Percentiles rank a stretch among this genome's conserved stretches.
Conservation (phyloP, 2,797 vertebrate genomes). For the Typhlichthys subterraneus region DNA sequence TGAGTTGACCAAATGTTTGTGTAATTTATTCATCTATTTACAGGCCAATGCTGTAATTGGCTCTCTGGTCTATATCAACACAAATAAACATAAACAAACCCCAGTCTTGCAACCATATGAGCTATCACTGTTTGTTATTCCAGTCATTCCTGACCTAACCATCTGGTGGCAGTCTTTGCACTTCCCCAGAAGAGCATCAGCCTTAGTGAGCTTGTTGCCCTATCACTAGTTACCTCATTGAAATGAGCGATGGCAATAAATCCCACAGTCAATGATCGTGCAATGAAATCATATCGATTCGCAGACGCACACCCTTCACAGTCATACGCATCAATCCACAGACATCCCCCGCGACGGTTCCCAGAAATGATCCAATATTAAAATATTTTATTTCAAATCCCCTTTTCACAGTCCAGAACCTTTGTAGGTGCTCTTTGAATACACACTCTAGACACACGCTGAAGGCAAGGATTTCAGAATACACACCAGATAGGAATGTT, state of each 20-base stretch:
- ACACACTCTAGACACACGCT: slow-evolving; percentile 27
- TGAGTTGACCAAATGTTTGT: slow-evolving; percentile 29
- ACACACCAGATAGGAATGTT: slow-evolving; percentile 58
- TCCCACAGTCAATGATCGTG: slow-evolving; percentile 60
- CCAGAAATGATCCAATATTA: slow-evolving; percentile 27
- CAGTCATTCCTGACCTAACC: slow-evolving; percentile 57
- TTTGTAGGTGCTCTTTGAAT: slow-evolving; percentile 42
- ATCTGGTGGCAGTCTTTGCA: slow-evolving; percentile 73
- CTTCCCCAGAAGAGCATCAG: slow-evolving; percentile 53
- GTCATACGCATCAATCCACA: slow-evolving; percentile 38
- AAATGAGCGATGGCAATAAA: slow-evolving; percentile 75
- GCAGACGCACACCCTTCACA: slow-evolving; percentile 29
- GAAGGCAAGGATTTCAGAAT: slow-evolving; percentile 48
- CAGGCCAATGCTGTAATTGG: slow-evolving; percentile 40
- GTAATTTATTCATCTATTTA: slow-evolving; percentile 23
- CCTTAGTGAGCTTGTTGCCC: slow-evolving; percentile 65
- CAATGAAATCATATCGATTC: slow-evolving; percentile 70
- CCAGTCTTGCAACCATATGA: slow-evolving; percentile 35
- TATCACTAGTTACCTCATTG: slow-evolving; percentile 75
- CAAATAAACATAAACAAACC: slow-evolving; percentile 48
- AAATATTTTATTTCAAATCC: slow-evolving; percentile 60
- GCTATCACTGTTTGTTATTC: slow-evolving; percentile 56
- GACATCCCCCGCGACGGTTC: slow-evolving; percentile 32
- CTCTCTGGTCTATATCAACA: slow-evolving; percentile 58
- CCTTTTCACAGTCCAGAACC: slow-evolving; percentile 47